Percentiles rank a stretch among this genome's conserved stretches.
Evolutionary conservation across 2,113 vertebrate species (phyloP).

Genomic region (Cyprinodon brontotheroides): DNA sequence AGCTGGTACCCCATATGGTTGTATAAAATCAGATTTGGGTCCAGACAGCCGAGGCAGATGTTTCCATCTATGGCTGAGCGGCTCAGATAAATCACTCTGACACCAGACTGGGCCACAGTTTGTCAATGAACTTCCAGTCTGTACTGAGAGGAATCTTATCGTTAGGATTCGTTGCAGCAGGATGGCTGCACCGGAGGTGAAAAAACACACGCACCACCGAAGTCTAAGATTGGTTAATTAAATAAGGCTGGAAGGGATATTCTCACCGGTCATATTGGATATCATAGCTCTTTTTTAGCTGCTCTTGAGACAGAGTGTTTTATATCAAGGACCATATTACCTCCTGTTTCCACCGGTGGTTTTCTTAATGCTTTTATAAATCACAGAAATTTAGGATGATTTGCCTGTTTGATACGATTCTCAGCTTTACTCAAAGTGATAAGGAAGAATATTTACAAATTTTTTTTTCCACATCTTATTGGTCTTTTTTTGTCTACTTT

Average conservation of each 20-base stretch:
- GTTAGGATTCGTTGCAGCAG: background rate
- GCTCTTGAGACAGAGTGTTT: background rate
- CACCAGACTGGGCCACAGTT: background rate
- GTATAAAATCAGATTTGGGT: constrained; percentile 26
- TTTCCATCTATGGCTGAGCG: constrained; percentile 39
- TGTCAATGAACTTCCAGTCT: background rate
- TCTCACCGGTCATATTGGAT: background rate
- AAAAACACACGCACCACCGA: background rate
- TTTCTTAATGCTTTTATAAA: background rate
- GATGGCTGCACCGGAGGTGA: background rate
- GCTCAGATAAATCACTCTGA: constrained; percentile 38
- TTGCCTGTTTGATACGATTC: background rate
- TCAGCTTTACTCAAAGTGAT: too few species aligned
- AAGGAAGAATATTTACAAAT: too few species aligned
- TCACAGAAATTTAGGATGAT: background rate
- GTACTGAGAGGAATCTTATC: background rate
- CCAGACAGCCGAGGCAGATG: constrained; percentile 53
- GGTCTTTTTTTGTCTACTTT: too few species aligned
- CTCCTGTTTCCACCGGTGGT: background rate
- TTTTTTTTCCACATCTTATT: too few species aligned
- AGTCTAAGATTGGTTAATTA: background rate
- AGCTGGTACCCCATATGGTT: constrained; percentile 33
- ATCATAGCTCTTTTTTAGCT: background rate
- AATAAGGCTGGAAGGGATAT: background rate
- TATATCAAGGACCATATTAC: background rate